Base-by-base conservation (phyloP, 2,797 vertebrate genomes). In the Cirrhinus mrigala region DNA sequence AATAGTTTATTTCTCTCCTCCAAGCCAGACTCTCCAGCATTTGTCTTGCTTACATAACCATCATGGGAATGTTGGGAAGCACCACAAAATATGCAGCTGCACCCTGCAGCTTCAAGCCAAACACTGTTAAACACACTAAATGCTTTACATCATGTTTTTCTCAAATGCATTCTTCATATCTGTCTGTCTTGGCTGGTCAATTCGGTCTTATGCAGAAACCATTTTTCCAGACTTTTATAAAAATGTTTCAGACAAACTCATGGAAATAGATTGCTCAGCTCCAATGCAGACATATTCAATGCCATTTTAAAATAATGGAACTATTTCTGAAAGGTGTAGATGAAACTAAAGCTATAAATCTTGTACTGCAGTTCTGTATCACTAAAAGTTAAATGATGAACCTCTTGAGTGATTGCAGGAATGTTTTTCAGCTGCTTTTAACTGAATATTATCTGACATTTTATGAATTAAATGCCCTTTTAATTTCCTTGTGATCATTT, bases 1-100 rank as follows among this genome's bases (percentile, higher is more conserved):
- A 37, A 29, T 80, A 44, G 44, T 83, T 69, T 46, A 84, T 86
- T 77, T 83, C 58, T 48, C 77, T 71, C 6, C 22, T 69, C 52
- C 15, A 22, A 48, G 78, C 29, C 62, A 60, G 54, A 79, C 77
- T 75, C 7, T 50, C 8, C 27, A 46, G 52, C 56, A 81, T 84
- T 29, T 79, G 78, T 64, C 20, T 64, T 22, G 40, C 27, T 87
- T 85, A 20, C 22, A 58, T 40, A 87, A 70, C 69, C n/a, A 24
- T 20, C 69, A 74, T 48, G 56, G n/a, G 37, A 79, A 82, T 52
- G 54, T 60, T 82, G 50, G 12, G 83, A 64, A 44, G 77, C 33
- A 12, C 15, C 79, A 68, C 29, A 69, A 85, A 22, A 24, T 37
- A 20, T 69, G 37, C 85, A 79, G 50, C 48, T 54, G 79, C 6